Evolutionary conservation across 1,140 invertebrate genomes (phyloP), one percentile per base, ranked within the genome.

Genomic region (Caerostris extrusa): DNA sequence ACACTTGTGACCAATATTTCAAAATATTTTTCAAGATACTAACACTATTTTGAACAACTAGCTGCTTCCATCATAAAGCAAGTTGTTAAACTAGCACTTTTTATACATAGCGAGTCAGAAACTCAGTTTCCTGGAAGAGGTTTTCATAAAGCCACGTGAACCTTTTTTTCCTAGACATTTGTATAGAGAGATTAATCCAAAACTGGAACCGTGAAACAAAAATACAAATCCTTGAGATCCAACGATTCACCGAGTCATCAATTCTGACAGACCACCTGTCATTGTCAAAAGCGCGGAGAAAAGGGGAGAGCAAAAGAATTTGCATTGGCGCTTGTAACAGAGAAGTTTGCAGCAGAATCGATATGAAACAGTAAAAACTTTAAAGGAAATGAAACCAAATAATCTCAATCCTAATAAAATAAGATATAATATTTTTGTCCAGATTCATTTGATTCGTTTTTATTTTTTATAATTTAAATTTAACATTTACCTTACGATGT

Each of bases 341-440:
- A 67, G 57, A 60, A 55, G 50, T 85, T 55, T 14, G 50, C 56
- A 56, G 57, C 10, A 17, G 86, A 64, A 88, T 88, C 86, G 86
- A 88, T 88, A 88, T 14, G 86, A 53, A 64, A 88, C 64, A 67
- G 61, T 88, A 64, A 88, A 88, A 88, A 64, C 86, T 55, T 88
- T 64, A 64, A 5, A 19, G 19, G 60, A 67, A 88, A 88, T 64
- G 86, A 88, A 88, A 88, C 55, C 86, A 88, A 88, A 88, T 88
- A 64, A 88, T 88, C 64, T 50, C 86, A n/a, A 57, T 64, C 60
- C 86, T 88, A 88, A 88, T 88, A 88, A 88, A 67, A n/a, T 88
- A 64, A 60, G 34, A 64, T 88, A 55, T 64, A 64, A 88, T 85
- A 88, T 53, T 64, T 88, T 88, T 50, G 14, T 34, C 64, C 7